Base-by-base conservation (phyloP, 2,888 invertebrate genomes). In the Drosophila rellima region DNA sequence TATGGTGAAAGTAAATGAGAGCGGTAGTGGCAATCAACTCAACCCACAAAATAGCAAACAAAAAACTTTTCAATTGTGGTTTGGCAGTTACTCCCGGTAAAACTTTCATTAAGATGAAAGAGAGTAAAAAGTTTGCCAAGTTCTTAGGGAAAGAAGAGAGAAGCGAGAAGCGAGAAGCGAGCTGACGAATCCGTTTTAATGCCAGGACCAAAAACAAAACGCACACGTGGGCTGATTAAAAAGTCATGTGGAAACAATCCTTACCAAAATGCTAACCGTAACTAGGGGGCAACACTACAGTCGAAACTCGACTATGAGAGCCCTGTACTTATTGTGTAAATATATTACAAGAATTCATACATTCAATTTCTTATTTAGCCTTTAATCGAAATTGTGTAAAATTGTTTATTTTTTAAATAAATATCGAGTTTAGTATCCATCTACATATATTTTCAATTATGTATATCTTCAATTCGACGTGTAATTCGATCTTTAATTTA, bases 21-120 rank as follows among this genome's bases (percentile, higher is more conserved):
- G 37, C n/a, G 20, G 7, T 3, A 26, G 15, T 23, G 55, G 35
- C 61, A 79, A 68, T 65, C 64, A 56, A 54, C 50, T 59, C 59
- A 50, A 45, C 59, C 64, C 63, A 48, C 52, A 65, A 74, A 62
- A 72, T 47, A 42, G 64, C 72, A 67, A 77, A 65, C 67, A 80
- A 74, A 74, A 77, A 79, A 79, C 54, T 80, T 79, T 79, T 81
- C 78, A 78, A 79, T 79, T 79, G 78, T 79, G 81, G 81, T 80
- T 79, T 79, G 78, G 72, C 72, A 80, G 74, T 67, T 61, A 44
- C 73, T 70, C 63, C 60, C 54, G 29, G 18, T 69, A 62, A 80
- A 80, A 81, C 64, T 80, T 80, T 80, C 78, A 80, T 81, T 80
- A 80, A 80, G 79, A 81, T 81, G 78, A 78, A 79, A 78, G 81